Base-by-base conservation (phyloP, 2,888 invertebrate genomes). In the Margaritifera margaritifera region DNA sequence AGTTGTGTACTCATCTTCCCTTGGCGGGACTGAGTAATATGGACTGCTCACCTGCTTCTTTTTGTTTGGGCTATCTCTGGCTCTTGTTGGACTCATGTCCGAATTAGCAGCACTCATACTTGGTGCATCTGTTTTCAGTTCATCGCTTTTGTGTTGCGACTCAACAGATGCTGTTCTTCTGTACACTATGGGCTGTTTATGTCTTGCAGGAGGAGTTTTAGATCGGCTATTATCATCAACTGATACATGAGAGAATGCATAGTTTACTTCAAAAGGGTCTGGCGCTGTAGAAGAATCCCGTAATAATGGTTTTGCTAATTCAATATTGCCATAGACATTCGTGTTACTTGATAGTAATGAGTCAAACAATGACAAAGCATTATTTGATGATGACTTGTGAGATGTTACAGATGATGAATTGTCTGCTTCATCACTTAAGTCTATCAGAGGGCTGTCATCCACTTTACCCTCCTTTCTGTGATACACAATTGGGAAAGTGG, bases 391-490 rank as follows among this genome's bases (percentile, higher is more conserved):
- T 24, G 66, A 60, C 60, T 76, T 77, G 20, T 42, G 57, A 22
- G 60, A 56, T 54, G 25, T 59, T 11, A 55, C 52, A 22, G 50
- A 65, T 18, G 69, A 54, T 24, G 59, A 62, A 20, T 51, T 42
- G 19, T 78, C 75, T n/a, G 55, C 62, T n/a, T 78, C 78, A 57
- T 78, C 80, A 74, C 78, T 78, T 11, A 89, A 79, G 78, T 90
- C 90, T 65, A 89, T 89, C 25, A 89, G 71, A 19, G 86, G 83
- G 68, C 74, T 74, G 50, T 80, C 77, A 57, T 66, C 69, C 3
- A 31, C 57, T 31, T 64, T 64, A 65, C 72, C 71, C 57, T 77
- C 77, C 54, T 60, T 74, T 22, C 64, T 68, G 51, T 71, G 68
- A 11, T 31, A 65, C 64, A 22, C 64, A 66, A 71, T 60, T 70